These are phyloP conservation scores for Gymnorhina tibicen DNA, from an alignment of 2,113 vertebrate species.

Conservation along the genomic window DNA sequence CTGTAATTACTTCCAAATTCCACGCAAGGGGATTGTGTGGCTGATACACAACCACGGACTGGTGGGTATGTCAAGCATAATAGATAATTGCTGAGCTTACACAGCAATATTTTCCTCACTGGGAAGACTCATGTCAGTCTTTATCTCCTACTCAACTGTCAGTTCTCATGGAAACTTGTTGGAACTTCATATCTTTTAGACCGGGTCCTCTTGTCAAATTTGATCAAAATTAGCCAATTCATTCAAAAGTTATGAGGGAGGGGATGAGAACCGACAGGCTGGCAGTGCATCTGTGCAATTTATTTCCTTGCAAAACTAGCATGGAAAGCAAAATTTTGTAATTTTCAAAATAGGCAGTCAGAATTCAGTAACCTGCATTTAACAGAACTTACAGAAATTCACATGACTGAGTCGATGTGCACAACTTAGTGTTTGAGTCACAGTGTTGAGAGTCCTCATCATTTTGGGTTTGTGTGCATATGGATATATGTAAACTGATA, in stretches of 20 bases:
- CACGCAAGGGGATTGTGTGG: neutral
- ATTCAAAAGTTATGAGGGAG: neutral
- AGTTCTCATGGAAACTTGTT: conserved; percentile 42
- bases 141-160: conserved; percentile 51
- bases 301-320: neutral
- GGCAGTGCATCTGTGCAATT: neutral
- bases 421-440: neutral
- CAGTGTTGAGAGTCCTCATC: neutral
- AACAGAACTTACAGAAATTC: neutral
- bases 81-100: conserved; percentile 36
- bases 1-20: neutral
- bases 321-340: neutral
- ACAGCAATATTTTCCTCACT: conserved; percentile 33
- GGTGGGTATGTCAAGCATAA: neutral
- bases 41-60: neutral
- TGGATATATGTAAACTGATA: neutral
- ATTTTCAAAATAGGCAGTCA: neutral
- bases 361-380: neutral
- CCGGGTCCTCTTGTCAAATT: neutral
- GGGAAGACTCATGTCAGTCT: conserved; percentile 27
- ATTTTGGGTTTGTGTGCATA: neutral
- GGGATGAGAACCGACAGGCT: neutral
- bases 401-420: neutral
- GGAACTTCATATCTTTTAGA: conserved; percentile 7
- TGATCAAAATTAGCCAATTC: conserved; percentile 37